These are phyloP conservation scores for Eledone cirrhosa DNA, from an alignment of 2,888 invertebrate genomes.

Conservation along the genomic window DNA sequence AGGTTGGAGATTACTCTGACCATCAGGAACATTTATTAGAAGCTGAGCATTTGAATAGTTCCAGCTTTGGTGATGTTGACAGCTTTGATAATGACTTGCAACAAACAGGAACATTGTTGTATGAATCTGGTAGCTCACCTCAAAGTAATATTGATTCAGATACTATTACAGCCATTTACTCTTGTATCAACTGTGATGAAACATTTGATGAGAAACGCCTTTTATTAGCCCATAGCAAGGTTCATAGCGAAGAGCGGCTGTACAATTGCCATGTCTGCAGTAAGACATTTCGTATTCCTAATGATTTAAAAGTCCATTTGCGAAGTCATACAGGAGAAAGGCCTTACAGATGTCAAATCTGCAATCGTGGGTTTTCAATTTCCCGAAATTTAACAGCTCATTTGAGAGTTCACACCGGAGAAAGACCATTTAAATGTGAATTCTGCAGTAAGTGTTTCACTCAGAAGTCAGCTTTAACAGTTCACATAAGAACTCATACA, in stretches of 20 bases:
- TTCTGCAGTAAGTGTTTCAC: conserved; percentile 8
- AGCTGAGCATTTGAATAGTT: not conserved
- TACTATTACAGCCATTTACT: not conserved
- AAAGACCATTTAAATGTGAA: not conserved
- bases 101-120: too few relatives aligned
- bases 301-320: not conserved
- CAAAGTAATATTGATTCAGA: not conserved
- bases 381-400: not conserved
- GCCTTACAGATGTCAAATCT: conserved; percentile 20
- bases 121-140: too few relatives aligned
- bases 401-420: conserved; percentile 6
- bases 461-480: not conserved
- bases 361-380: not conserved
- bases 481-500: conserved; percentile 8
- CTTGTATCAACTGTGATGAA: not conserved
- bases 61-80: not conserved
- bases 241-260: not conserved
- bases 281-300: not conserved
- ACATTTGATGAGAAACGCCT: not conserved
- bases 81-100: not conserved
- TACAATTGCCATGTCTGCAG: not conserved
- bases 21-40: too few relatives aligned
- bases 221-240: not conserved
- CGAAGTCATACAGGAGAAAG: not conserved
- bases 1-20: not conserved